phyloP scores from a whole-genome alignment of 2,797 vertebrate species.

The Sparus aurata region DNA sequence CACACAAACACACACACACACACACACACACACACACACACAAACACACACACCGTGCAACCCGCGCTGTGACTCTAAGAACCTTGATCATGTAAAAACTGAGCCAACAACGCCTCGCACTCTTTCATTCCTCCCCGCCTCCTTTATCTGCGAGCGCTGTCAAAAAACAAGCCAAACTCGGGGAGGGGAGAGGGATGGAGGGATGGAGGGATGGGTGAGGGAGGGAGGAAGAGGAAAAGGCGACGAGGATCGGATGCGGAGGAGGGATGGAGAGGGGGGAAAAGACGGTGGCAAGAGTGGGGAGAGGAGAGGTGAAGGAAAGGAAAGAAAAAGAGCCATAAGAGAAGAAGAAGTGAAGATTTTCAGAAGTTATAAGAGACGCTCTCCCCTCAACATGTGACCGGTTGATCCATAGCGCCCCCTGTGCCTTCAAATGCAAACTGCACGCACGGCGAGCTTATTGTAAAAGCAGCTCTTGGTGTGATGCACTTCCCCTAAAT shows the following conservation, averaged over 20 bases:
- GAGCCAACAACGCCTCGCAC: slow-evolving; percentile 32
- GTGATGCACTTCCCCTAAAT: too few relatives aligned
- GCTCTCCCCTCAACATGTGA: neutral
- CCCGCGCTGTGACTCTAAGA: slow-evolving; percentile 64
- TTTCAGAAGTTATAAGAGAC: slow-evolving; percentile 2
- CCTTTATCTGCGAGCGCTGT: slow-evolving; percentile 34
- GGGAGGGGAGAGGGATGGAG: neutral
- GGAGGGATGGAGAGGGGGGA: neutral
- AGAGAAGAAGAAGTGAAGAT: neutral
- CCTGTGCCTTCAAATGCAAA: slow-evolving; percentile 47
- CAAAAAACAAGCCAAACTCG: neutral
- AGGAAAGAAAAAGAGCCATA: neutral
- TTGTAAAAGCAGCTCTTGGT: too few relatives aligned
- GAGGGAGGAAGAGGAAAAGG: neutral
- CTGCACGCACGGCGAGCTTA: neutral
- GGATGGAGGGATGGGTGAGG: neutral
- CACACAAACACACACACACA: slow-evolving; percentile 36
- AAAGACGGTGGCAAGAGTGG: neutral
- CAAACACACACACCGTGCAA: slow-evolving; percentile 24
- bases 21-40: slow-evolving; percentile 32
- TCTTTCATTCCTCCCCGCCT: slow-evolving; percentile 29
- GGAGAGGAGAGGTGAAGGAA: too few relatives aligned
- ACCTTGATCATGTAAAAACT: slow-evolving; percentile 60
- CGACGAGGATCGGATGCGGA: too few relatives aligned
- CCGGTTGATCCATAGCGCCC: slow-evolving; percentile 64